Conservation (phyloP, 2,888 invertebrate genomes). For the Chamaedrilus cognettii region DNA sequence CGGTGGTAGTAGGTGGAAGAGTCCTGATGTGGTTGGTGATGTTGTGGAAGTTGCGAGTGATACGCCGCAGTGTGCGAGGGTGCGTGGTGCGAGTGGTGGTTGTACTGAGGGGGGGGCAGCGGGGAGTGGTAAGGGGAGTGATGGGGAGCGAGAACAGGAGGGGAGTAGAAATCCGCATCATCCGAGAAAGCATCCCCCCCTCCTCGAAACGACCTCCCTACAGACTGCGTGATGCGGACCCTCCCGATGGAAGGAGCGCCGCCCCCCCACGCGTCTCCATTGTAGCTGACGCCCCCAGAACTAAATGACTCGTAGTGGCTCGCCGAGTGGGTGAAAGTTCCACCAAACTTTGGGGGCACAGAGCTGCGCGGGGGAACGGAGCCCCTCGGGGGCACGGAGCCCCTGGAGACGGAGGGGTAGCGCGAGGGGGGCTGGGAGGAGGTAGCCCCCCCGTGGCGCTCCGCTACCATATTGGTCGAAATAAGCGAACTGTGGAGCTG, state of each 20-base stretch:
- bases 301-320: neutral
- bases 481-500: too few relatives aligned
- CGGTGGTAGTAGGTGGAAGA: neutral
- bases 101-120: neutral
- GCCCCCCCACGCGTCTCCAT: slow-evolving; percentile 4
- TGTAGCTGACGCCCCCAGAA: neutral
- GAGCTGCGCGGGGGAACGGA: neutral
- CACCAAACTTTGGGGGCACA: neutral
- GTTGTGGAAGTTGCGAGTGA: too few relatives aligned
- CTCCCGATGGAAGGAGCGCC: slow-evolving; percentile 9
- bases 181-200: neutral
- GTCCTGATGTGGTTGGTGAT: neutral
- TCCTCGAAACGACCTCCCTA: neutral
- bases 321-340: neutral
- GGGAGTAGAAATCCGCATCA: too few relatives aligned
- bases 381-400: neutral
- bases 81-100: neutral
- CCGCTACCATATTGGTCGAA: neutral
- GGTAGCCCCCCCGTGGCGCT: neutral
- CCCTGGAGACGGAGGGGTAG: neutral
- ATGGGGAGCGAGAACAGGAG: too few relatives aligned
- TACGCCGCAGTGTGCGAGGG: too few relatives aligned
- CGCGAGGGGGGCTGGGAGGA: neutral
- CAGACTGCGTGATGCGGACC: slow-evolving; percentile 11
- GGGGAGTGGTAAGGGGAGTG: too few relatives aligned